These are phyloP conservation scores for Cyrtorhinus lividipennis DNA, from an alignment of 1,140 invertebrate genomes.

Conservation along the genomic window DNA sequence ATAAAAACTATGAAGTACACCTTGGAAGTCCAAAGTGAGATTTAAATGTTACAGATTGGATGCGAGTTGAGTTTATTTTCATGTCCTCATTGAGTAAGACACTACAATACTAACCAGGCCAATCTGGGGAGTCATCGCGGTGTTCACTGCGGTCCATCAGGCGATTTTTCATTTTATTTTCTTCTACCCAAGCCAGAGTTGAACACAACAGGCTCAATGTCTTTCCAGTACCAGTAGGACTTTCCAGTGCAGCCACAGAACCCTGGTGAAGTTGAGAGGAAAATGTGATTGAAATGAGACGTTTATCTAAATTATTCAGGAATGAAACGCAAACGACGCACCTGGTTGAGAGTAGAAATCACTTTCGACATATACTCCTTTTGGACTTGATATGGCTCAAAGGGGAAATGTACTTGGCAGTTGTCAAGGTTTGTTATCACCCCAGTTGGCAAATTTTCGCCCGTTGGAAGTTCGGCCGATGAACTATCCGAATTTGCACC, in stretches of 20 bases:
- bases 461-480: no score
- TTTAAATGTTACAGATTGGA: no score
- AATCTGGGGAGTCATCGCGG: neutral
- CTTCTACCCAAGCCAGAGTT: constrained; percentile 79
- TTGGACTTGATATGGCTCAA: constrained; percentile 86
- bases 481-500: no score
- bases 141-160: neutral
- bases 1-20: no score
- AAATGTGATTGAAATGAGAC: constrained; percentile 6
- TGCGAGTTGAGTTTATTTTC: no score
- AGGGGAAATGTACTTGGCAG: no score
- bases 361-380: constrained; percentile 85
- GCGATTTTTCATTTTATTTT: constrained; percentile 37
- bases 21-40: constrained; percentile 13
- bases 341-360: constrained; percentile 61
- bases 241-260: constrained; percentile 82
- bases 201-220: constrained; percentile 88
- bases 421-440: no score
- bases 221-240: constrained; percentile 94
- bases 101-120: neutral
- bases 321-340: neutral
- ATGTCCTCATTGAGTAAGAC: no score
- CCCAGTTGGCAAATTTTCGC: no score
- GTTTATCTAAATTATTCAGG: neutral
- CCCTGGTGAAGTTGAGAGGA: constrained; percentile 32